Percentiles rank a stretch among this genome's conserved stretches.
Evolutionary conservation across 2,888 invertebrate genomes (phyloP).

Genomic region (Noctuana brunneofusca): DNA sequence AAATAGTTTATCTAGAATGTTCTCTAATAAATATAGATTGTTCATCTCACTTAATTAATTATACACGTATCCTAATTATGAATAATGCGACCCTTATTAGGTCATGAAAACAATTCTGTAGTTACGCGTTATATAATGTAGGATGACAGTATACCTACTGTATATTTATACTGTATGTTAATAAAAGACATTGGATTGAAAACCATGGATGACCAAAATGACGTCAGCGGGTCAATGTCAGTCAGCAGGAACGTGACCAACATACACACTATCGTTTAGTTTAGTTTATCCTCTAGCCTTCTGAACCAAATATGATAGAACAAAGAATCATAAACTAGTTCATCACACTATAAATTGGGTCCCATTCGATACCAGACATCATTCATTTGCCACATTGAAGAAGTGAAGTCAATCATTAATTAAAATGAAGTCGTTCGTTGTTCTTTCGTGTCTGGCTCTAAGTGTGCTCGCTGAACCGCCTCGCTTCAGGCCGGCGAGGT

Average conservation of each 20-base stretch:
- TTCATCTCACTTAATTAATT: background rate
- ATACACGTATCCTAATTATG: slow-evolving; percentile 1
- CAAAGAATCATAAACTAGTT: slow-evolving; percentile 44
- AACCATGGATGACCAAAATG: slow-evolving; percentile 40
- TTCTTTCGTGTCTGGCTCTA: slow-evolving; percentile 56
- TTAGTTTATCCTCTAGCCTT: slow-evolving; percentile 53
- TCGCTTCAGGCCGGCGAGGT: slow-evolving; percentile 75
- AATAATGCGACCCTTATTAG: background rate
- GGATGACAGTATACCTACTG: background rate
- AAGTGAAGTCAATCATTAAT: slow-evolving; percentile 28
- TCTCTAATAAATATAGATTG: background rate
- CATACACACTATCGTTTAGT: slow-evolving; percentile 37
- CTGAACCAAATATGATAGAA: slow-evolving; percentile 48
- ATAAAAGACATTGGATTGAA: slow-evolving; percentile 16
- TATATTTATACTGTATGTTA: background rate
- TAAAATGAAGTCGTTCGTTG: slow-evolving; percentile 65
- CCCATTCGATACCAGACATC: slow-evolving; percentile 36
- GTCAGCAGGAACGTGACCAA: slow-evolving; percentile 56
- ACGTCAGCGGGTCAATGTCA: slow-evolving; percentile 65
- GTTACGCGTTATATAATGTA: slow-evolving; percentile 3
- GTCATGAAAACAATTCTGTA: background rate
- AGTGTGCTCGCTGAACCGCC: slow-evolving; percentile 68
- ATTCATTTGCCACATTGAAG: slow-evolving; percentile 32
- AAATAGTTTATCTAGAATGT: background rate
- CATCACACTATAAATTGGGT: slow-evolving; percentile 39